phyloP scores from a whole-genome alignment of 2,797 vertebrate genomes.

The Pachyuromys duprasi region DNA sequence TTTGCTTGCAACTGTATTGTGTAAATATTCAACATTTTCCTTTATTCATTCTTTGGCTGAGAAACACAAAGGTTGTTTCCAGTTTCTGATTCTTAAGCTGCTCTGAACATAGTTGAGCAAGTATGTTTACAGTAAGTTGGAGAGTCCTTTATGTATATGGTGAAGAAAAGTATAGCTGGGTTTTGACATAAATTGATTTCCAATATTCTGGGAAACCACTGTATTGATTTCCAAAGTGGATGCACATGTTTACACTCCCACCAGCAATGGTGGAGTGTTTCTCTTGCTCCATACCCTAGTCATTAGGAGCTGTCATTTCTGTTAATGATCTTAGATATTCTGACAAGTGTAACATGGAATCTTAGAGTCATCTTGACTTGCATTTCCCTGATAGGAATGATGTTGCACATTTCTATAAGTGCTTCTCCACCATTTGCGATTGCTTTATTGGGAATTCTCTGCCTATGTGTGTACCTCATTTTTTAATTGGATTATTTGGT shows the following conservation, averaged over 20 bases:
- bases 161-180: neutral
- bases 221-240: neutral
- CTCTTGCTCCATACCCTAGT: neutral
- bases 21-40: neutral
- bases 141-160: neutral
- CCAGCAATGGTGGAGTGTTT: neutral
- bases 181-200: neutral
- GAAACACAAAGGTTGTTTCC: neutral
- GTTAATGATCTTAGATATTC: neutral
- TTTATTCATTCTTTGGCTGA: neutral
- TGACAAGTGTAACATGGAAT: neutral
- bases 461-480: neutral
- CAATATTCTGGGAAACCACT: neutral
- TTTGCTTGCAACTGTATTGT: neutral
- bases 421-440: neutral
- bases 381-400: neutral
- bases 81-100: neutral
- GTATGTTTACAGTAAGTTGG: neutral
- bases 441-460: neutral
- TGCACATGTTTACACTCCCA: neutral
- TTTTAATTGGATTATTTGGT: neutral
- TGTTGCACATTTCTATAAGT: neutral
- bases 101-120: neutral
- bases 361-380: neutral
- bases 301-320: no score